phyloP scores from a whole-genome alignment of 2,888 invertebrate genomes.

The Habrosyne pyritoides region DNA sequence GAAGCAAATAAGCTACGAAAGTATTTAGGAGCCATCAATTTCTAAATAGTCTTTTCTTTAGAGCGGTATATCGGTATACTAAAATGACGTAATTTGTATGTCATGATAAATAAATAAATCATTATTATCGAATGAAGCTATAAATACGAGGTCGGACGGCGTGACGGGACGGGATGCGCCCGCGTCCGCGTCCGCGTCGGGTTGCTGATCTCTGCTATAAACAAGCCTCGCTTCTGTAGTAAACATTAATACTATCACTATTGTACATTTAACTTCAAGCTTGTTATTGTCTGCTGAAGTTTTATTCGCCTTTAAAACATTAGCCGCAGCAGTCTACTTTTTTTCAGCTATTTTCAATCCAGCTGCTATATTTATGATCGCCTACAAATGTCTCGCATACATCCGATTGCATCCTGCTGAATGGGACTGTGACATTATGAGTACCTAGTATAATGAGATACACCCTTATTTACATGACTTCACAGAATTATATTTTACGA shows the following conservation, averaged over 20 bases:
- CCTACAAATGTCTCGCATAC: background rate
- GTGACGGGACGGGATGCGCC: constrained; percentile 28
- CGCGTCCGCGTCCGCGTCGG: constrained; percentile 39
- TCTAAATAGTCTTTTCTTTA: background rate
- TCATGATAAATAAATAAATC: constrained; percentile 48
- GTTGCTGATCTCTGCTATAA: constrained; percentile 65
- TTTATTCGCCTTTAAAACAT: constrained; percentile 2
- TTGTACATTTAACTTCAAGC: constrained; percentile 19
- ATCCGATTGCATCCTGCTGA: background rate
- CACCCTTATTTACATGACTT: no score
- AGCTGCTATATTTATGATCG: background rate
- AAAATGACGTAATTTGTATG: constrained; percentile 37
- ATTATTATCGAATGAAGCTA: constrained; percentile 47
- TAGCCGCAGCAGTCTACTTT: background rate
- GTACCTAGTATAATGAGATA: no score
- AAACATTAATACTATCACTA: constrained; percentile 54
- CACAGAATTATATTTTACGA: no score
- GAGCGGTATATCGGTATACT: constrained; percentile 8
- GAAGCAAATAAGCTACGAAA: background rate
- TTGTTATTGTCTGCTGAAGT: constrained; percentile 13
- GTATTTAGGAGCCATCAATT: constrained; percentile 10
- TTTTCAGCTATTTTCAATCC: background rate
- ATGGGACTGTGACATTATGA: background rate
- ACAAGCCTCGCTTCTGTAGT: constrained; percentile 54
- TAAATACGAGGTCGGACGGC: constrained; percentile 36